These are phyloP conservation scores for Penaeus indicus DNA, from an alignment of 1,140 invertebrate species.

Conservation along the genomic window DNA sequence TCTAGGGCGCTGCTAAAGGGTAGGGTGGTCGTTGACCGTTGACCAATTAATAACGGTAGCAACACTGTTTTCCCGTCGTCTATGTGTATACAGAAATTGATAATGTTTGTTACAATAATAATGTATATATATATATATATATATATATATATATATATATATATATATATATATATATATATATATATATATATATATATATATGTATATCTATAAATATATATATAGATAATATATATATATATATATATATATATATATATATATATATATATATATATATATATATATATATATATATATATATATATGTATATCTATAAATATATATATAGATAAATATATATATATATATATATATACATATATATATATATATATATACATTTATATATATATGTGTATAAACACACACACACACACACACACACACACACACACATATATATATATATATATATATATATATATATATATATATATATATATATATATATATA, in stretches of 20 bases:
- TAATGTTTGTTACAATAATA: neutral
- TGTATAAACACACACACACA: neutral
- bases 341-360: conserved; percentile 32
- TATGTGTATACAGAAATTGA: neutral
- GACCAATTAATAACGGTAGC: no score
- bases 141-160: conserved; percentile 43
- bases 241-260: conserved; percentile 5
- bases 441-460: no score
- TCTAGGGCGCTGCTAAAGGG: no score
- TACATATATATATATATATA: conserved; percentile 31
- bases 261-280: conserved; percentile 24
- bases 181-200: conserved; percentile 38
- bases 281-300: neutral
- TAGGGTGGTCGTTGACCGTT: no score
- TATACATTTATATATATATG: conserved; percentile 25
- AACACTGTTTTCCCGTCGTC: neutral
- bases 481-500: no score
- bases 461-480: no score
- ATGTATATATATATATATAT: conserved; percentile 37
- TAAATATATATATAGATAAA: neutral
- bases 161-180: conserved; percentile 43
- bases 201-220: conserved; percentile 16
- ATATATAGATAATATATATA: conserved; percentile 16
- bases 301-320: no score
- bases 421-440: neutral